Conservation (phyloP, 2,113 vertebrate species). For the Alouatta palliata region DNA sequence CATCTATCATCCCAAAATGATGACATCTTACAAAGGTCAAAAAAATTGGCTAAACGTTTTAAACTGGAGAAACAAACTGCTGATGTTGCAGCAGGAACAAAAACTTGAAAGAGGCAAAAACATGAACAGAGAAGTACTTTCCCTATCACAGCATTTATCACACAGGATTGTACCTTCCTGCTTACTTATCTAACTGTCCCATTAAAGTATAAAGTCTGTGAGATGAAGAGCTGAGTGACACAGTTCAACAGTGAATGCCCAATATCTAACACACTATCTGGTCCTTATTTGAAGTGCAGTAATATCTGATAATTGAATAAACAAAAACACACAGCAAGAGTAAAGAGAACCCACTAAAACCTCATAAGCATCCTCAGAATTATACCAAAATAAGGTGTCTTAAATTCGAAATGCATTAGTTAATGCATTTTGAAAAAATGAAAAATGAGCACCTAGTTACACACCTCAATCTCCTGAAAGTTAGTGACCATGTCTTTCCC, state of each 20-base stretch:
- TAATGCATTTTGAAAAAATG: neutral
- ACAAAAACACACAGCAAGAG: neutral
- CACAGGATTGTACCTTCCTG: neutral
- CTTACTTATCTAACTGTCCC: neutral
- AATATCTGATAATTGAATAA: neutral
- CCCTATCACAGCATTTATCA: neutral
- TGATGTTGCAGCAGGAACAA: neutral
- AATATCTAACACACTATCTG: neutral
- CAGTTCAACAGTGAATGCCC: neutral
- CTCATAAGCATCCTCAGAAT: neutral
- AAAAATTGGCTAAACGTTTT: neutral
- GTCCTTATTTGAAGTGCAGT: neutral
- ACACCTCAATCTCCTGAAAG: neutral
- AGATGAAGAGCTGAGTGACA: neutral
- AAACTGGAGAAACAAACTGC: constrained; percentile 10
- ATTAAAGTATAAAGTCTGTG: neutral
- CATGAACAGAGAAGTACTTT: neutral
- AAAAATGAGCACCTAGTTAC: neutral
- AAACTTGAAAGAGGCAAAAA: neutral
- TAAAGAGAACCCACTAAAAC: neutral
- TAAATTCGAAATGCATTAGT: constrained; percentile 16
- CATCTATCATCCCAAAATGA: neutral
- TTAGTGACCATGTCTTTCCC: neutral
- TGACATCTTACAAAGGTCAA: neutral
- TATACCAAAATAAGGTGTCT: neutral